A percentile compares a stretch with the other conserved stretches of the same genome.
These are phyloP conservation scores for Drosophila nigritarsus DNA, from an alignment of 2,888 invertebrate species.

Conservation along the genomic window DNA sequence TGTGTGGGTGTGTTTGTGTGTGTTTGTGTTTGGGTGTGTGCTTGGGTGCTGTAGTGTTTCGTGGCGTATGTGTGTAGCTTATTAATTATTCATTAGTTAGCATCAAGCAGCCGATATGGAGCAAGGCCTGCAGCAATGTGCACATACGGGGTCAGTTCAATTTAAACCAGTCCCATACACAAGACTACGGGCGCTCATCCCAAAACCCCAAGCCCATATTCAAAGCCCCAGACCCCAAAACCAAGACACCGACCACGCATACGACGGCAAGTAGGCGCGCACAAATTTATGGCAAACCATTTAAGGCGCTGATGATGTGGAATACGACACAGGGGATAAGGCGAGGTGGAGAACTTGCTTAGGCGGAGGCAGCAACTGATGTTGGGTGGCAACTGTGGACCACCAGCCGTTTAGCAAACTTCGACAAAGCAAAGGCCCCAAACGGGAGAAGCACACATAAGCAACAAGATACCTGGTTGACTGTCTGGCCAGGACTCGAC, in stretches of 20 bases:
- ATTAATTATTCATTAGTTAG: slow-evolving; percentile 83
- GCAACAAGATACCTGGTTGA: slow-evolving; percentile 10
- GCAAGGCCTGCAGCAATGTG: slow-evolving; percentile 46
- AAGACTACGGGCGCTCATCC: slow-evolving; percentile 23
- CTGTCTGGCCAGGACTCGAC: slow-evolving; percentile 8
- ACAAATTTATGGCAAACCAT: slow-evolving; percentile 78
- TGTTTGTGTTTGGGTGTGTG: slow-evolving; percentile 1
- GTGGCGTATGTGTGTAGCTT: slow-evolving; percentile 58
- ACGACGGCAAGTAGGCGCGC: slow-evolving; percentile 52
- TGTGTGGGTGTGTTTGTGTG: neutral
- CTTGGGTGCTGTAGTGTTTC: slow-evolving; percentile 18
- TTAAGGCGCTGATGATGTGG: slow-evolving; percentile 79
- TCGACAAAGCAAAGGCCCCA: slow-evolving; percentile 47
- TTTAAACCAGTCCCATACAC: slow-evolving; percentile 41
- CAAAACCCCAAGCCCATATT: slow-evolving; percentile 24
- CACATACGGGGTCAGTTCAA: slow-evolving; percentile 59
- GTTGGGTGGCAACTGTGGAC: slow-evolving; percentile 9
- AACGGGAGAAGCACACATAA: slow-evolving; percentile 19
- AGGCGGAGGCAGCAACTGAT: neutral
- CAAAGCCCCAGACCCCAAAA: slow-evolving; percentile 5
- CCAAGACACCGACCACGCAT: neutral
- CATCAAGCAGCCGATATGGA: slow-evolving; percentile 70
- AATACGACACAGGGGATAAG: slow-evolving; percentile 67
- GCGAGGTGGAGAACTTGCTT: slow-evolving; percentile 46
- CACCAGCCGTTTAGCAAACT: slow-evolving; percentile 41